Evolutionary conservation across 2,888 invertebrate species (phyloP), one percentile per base, ranked within the genome.

Genomic region (Amphimallon solstitiale): DNA sequence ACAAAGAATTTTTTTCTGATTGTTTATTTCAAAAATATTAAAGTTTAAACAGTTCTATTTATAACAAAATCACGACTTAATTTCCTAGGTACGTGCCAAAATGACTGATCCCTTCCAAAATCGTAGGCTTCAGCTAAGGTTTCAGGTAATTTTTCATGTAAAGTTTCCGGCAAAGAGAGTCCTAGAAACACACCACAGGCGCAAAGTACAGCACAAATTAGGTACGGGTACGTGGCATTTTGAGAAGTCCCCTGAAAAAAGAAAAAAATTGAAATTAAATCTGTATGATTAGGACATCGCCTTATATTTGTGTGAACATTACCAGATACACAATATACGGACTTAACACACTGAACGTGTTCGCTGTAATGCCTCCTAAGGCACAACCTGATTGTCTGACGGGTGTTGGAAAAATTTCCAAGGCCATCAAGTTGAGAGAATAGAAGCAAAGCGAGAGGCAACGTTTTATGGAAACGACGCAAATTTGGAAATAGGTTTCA

Each of bases 351-450:
- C 86, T 84, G 46, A 87, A 81, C 21, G 82, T 82, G 75, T 86
- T 87, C 6, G 86, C 85, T 46, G 86, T 75, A 29, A 89, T 84
- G 61, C 85, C 84, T 29, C 88, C 87, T 65, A 89, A 75, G 0
- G 89, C 86, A 71, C 87, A 84, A 56, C 89, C 90, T 7, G 88
- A 86, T 75, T 89, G 88, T 19, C 90, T 81, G 37, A 90, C 80
- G 70, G 87, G 87, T 0, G 90, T 90, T 10, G 90, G 90, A 77
- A 88, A 89, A 17, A 88, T 82, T 79, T 90, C 90, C 77, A 89
- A 85, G 63, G 87, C 86, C 67, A 89, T 86, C 61, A 90, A 80
- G 74, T 85, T 86, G 34, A 86, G 85, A 15, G 86, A 83, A 72
- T 88, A 87, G 76, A 86, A 88, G 4, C 86, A 82, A 19, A 87